Evolutionary conservation across 2,797 vertebrate species (phyloP), one percentile per base, ranked within the genome.

Genomic region (Pseudochaenichthys georgianus): DNA sequence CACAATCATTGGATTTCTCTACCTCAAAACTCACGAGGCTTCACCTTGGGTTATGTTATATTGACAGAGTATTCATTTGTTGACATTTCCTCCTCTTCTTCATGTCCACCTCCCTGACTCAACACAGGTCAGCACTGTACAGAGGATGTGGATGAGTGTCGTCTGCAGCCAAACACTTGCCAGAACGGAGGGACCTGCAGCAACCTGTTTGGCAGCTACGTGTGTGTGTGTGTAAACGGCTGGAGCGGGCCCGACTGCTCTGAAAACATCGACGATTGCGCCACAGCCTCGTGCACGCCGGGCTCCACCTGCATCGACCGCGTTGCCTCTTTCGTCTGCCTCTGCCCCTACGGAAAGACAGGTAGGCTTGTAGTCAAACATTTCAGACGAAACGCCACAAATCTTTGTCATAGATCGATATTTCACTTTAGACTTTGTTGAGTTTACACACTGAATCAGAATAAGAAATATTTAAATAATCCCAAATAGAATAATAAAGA

Each of bases 161-260:
- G 91, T 38, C 89, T 96, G 78, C 95, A 96, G 91, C 95, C 95
- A 52, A 96, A 96, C 81, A 94, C 95, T 12, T 96, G 95, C 85
- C 95, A 95, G 85, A 96, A 96, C 1, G 95, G 95, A 0, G 95
- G 95, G 0, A 96, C 95, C 1, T 96, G 95, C 88, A 95, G 91
- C 90, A 96, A 96, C 88, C 73, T 84, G 50, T 64, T 82, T 0
- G 95, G 95, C 11, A 81, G 92, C 82, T 96, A 95, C 34, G 90
- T 83, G 55, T 96, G 95, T 15, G 95, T 96, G 16, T 96, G 95
- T 1, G 95, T 96, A 41, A 96, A 96, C 3, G 95, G 95, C 60
- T 96, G 95, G 95, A 96, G 94, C 23, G 95, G 95, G 46, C 84
- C 73, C 0, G 95, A 96, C 92, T 96, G 95, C 88, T 95, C 95